Base-by-base conservation (phyloP, 2,888 invertebrate species). In the Ligdia adustata region DNA sequence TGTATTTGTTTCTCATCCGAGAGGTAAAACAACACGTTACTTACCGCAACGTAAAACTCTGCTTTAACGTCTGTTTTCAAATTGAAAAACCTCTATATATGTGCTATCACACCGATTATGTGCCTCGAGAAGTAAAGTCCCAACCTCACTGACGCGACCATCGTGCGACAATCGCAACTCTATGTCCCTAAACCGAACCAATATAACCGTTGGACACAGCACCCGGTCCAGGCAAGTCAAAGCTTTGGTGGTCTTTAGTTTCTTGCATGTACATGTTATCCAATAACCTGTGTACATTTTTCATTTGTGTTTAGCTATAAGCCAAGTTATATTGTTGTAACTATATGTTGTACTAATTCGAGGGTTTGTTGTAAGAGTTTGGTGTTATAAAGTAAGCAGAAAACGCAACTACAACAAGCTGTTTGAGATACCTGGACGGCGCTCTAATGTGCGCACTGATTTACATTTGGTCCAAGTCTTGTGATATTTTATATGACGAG, bases 341-440 rank as follows among this genome's bases (percentile, higher is more conserved):
- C 2, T 22, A 22, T 22, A 6, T 22, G 22, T 43, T 65, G 52
- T 70, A 76, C 75, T 79, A 76, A 79, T 76, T 63, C 51, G 22
- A 64, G 67, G 70, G 71, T 72, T 64, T 67, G 65, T 69, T 64
- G 45, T 52, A 42, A 45, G 63, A 57, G 62, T 60, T 66, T 67
- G 73, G 70, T 75, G 67, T 77, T 57, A 66, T 66, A 62, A 73
- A 74, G 72, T 77, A 73, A 75, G 78, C 77, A 75, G 75, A 58
- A 85, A 83, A 89, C 89, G 85, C 89, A 89, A 89, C 82, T 89
- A 89, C 89, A 89, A 89, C 89, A 89, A 89, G 85, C 81, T 77
- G 79, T 76, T 72, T 73, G 75, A 69, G 71, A 72, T 72, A 67
- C 69, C 75, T 70, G 80, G 79, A 75, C 68, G 75, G 62, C 69